Base-by-base conservation (phyloP, 64 coral and sea anemone species). In the Astreopora myriophthalma region DNA sequence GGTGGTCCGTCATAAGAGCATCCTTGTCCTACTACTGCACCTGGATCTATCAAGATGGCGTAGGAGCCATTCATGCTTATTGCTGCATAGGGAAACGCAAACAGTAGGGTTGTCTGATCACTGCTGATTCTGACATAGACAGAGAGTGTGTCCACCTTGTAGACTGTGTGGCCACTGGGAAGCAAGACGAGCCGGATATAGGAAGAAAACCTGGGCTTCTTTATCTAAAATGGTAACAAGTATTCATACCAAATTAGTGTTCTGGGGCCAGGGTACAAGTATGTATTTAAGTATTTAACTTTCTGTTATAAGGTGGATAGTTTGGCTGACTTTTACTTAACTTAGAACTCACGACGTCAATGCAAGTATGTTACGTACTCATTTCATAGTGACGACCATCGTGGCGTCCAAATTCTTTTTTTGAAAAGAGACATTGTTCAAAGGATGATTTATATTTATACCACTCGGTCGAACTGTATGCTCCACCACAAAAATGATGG, bases 401-500 rank as follows among this genome's bases (percentile, higher is more conserved):
- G n/a, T n/a, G n/a, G n/a, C n/a, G n/a, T n/a, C n/a, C n/a, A n/a
- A n/a, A n/a, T n/a, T n/a, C n/a, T n/a, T n/a, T n/a, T n/a, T n/a
- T n/a, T n/a, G n/a, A n/a, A n/a, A n/a, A n/a, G n/a, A n/a, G n/a
- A n/a, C n/a, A n/a, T n/a, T n/a, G n/a, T n/a, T n/a, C n/a, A n/a
- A n/a, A n/a, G n/a, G n/a, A n/a, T n/a, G n/a, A n/a, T n/a, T n/a
- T n/a, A 3, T 12, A 51, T 75, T 24, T 22, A 34, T 61, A 80
- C 77, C 77, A 80, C 77, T 80, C 48, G 27, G 16, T 80, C 48
- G 60, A 80, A 80, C 17, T 80, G 77, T 9, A 80, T 80, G 6
- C 77, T 60, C 77, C 48, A 61, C 77, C 77, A 80, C 2, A 80
- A 34, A 8, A 61, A 61, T 6, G 48, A 48, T 20, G 51, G 12